Evolutionary conservation across 2,797 vertebrate genomes (phyloP), one percentile per base, ranked within the genome.

Genomic region (Melanotaenia maccullochi): DNA sequence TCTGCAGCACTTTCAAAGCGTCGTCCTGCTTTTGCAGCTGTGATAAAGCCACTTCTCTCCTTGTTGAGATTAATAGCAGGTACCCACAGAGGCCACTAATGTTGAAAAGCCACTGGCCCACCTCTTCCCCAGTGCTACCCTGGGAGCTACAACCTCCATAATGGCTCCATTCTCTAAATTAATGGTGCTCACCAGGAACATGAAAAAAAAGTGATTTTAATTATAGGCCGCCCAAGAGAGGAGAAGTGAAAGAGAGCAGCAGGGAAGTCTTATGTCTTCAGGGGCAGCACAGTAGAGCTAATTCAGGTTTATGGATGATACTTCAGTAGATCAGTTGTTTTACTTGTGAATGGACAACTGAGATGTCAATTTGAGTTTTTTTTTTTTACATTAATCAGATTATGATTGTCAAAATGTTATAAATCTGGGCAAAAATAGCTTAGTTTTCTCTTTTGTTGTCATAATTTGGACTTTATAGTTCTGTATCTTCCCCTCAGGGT

Each of bases 31-130:
- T 18, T 75, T 81, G 82, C 84, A 86, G 83, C 84, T 82, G 82
- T 49, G 54, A 73, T 73, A 74, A 74, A 78, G 71, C 81, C 87
- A 88, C 87, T 91, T 86, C 76, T 82, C 65, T 76, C 68, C 87
- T 87, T 73, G 85, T 90, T 91, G 76, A 93, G 85, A 91, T 88
- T 85, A 92, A 92, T 87, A 76, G 87, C 78, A 60, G 67, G 36
- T 75, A 5, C 79, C 77, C 78, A 81, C 30, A 5, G 73, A 75
- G 81, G 81, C 76, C 83, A 90, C 90, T 90, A 87, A 76, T 77
- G 83, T 68, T 82, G 76, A 88, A 87, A 82, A 83, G 73, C 75
- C 79, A 70, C 65, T 47, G 79, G 76, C 79, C 79, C 80, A 77
- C 83, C 81, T 86, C 76, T 83, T 72, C 68, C 52, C 76, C 85